Percentiles rank a stretch among this genome's conserved stretches.
phyloP scores from a whole-genome alignment of 2,797 vertebrate species.

The Mormyrops boulengeri region DNA sequence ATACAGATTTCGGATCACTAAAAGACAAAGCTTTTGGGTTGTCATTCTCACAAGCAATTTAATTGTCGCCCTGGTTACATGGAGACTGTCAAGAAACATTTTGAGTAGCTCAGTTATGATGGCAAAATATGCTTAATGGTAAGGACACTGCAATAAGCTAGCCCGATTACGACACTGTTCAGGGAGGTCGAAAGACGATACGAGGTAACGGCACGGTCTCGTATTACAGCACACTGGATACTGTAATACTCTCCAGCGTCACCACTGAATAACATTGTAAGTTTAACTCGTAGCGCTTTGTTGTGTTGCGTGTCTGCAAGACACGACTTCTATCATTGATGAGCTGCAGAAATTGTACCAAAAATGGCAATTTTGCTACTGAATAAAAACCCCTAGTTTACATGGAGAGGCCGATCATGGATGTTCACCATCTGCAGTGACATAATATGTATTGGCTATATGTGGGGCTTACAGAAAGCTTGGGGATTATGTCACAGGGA shows the following conservation, averaged over 20 bases:
- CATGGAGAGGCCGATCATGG: neutral
- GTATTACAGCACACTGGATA: neutral
- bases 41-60: neutral
- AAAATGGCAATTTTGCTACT: neutral
- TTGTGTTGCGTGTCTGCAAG: neutral
- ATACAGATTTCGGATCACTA: neutral
- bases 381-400: neutral
- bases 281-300: neutral
- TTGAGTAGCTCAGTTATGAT: neutral
- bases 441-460: neutral
- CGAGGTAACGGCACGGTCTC: neutral
- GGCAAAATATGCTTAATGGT: neutral
- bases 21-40: neutral
- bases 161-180: neutral
- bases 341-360: neutral
- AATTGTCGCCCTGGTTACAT: neutral
- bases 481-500: constrained; percentile 25
- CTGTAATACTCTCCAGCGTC: neutral
- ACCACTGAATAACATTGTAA: neutral
- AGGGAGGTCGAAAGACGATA: neutral
- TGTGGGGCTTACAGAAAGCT: constrained; percentile 26
- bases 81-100: neutral
- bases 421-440: neutral
- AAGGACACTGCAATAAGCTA: neutral
- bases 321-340: neutral